These are phyloP conservation scores for Tenualosa thibaudeaui DNA, from an alignment of 2,797 vertebrate species.

Conservation along the genomic window DNA sequence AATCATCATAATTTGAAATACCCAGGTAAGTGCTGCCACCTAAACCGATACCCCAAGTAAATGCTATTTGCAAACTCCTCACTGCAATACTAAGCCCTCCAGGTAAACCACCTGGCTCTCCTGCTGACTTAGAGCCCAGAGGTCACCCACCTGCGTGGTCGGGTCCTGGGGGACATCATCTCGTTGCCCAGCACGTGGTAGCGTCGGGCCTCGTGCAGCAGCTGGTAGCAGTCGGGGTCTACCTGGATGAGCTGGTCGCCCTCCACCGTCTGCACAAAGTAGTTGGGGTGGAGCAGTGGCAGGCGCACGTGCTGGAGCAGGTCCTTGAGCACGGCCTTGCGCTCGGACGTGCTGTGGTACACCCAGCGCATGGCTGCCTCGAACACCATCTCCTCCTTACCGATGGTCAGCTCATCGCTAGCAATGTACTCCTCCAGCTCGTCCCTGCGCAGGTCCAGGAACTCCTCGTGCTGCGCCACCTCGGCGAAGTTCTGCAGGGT, in stretches of 20 bases:
- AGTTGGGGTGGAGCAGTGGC: slow-evolving; percentile 94
- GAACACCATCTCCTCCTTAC: slow-evolving; percentile 93
- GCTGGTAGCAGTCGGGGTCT: slow-evolving; percentile 92
- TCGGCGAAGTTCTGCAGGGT: slow-evolving; percentile 87
- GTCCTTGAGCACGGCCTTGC: slow-evolving; percentile 86
- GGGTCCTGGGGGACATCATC: slow-evolving; percentile 97
- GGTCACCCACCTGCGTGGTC: slow-evolving; percentile 82
- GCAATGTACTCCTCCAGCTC: slow-evolving; percentile 93
- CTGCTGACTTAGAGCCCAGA: not conserved
- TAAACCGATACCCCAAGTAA: too few relatives aligned
- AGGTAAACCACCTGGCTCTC: not conserved
- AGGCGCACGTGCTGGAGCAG: slow-evolving; percentile 92
- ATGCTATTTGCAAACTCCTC: not conserved
- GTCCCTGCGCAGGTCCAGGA: slow-evolving; percentile 86
- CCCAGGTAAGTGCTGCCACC: not conserved
- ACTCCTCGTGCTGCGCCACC: slow-evolving; percentile 92
- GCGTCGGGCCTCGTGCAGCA: slow-evolving; percentile 93
- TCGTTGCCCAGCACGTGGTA: slow-evolving; percentile 98
- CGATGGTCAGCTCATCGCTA: slow-evolving; percentile 88
- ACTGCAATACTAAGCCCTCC: not conserved
- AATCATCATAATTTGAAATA: not conserved
- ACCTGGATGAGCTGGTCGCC: slow-evolving; percentile 95
- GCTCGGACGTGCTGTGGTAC: slow-evolving; percentile 82
- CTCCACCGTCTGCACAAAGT: slow-evolving; percentile 98
- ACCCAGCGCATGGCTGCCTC: slow-evolving; percentile 98